Evolutionary conservation across 2,797 vertebrate species (phyloP), one percentile per base, ranked within the genome.

Genomic region (Alauda arvensis): DNA sequence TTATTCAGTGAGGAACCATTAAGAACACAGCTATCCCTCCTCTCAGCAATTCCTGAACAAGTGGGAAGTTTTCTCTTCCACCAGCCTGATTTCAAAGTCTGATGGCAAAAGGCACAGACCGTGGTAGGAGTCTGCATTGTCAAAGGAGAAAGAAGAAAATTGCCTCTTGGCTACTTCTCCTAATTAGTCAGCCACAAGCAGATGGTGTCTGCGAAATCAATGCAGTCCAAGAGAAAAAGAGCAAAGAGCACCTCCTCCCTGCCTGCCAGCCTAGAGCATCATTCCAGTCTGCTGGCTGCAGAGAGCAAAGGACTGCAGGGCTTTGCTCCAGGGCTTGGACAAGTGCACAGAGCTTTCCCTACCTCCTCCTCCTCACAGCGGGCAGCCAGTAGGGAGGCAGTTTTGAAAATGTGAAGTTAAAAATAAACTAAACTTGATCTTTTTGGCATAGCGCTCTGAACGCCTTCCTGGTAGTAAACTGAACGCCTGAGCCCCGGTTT

Each of bases 351-450:
- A 71, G 71, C 56, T 33, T 63, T 42, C 63, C 17, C 9, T 57
- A 9, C 57, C 68, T 76, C 51, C 63, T 82, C 56, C 75, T 74
- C 60, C 48, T 82, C 61, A 6, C 31, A 66, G 53, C 0, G 0
- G 76, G 71, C 40, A 76, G 82, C 55, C 87, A 87, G 60, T 5
- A 16, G 57, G 46, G 31, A 89, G 31, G 79, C 68, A 61, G 69
- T 52, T 92, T 37, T 26, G 39, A 53, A 92, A 87, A 85, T 8
- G 11, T 46, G 34, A 70, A 60, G 39, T 76, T 92, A 63, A 86
- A 94, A 94, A 91, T 84, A 93, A 90, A 89, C 61, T 28, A 49
- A 81, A 76, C 61, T 78, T 24, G 45, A 40, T 85, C 53, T 83
- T 93, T 85, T 61, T 80, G 87, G 72, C 89, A 43, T 0, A 37